Percentiles rank a stretch among this genome's conserved stretches.
Conservation (phyloP, 2,113 vertebrate species). For the Miniopterus natalensis region DNA sequence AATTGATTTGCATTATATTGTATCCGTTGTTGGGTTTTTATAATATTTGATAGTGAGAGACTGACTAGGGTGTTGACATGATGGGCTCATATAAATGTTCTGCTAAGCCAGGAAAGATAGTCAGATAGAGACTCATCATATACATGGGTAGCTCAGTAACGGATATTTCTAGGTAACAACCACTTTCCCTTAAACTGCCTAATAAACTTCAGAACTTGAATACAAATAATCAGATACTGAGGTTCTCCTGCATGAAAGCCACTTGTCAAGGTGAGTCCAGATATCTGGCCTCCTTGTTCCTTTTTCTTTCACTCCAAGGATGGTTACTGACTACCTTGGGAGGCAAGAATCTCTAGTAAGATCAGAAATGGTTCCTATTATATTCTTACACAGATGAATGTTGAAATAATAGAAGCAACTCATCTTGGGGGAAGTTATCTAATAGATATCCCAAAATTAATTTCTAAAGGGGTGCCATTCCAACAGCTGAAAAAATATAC, state of each 20-base stretch:
- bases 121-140: not conserved
- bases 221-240: not conserved
- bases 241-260: not conserved
- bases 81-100: not conserved
- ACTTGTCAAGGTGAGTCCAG: not conserved
- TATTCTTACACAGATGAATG: not conserved
- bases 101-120: not conserved
- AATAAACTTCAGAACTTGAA: slow-evolving; percentile 9
- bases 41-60: slow-evolving; percentile 31
- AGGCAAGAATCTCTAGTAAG: slow-evolving; percentile 3
- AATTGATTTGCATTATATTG: not conserved
- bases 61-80: not conserved
- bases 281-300: not conserved
- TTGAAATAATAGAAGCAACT: not conserved
- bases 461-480: not conserved
- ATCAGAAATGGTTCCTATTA: not conserved
- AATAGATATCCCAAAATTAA: not conserved
- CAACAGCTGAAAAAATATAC: not conserved
- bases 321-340: not conserved
- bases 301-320: not conserved
- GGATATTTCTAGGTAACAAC: not conserved
- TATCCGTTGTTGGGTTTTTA: not conserved
- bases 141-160: not conserved
- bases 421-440: slow-evolving; percentile 9
- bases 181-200: slow-evolving; percentile 17